Evolutionary conservation across 2,797 vertebrate genomes (phyloP).

Genomic region (Epinephelus awoara): DNA sequence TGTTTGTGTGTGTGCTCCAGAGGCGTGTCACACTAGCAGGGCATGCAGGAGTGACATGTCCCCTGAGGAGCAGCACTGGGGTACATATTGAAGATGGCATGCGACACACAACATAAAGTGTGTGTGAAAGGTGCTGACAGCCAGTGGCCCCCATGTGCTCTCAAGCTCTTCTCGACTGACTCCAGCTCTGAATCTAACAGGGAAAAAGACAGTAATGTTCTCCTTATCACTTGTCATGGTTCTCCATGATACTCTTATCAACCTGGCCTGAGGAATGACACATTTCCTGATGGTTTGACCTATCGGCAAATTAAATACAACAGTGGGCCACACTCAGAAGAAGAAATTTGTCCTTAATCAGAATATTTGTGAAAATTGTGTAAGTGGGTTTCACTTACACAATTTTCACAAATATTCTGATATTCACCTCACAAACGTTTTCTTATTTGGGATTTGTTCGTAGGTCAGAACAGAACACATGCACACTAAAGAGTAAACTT

Average conservation of each 20-base stretch:
- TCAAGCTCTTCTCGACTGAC: slow-evolving; percentile 30
- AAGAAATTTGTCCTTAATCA: too few relatives aligned
- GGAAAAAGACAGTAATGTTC: slow-evolving; percentile 13
- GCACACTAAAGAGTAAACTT: too few relatives aligned
- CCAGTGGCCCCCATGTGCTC: slow-evolving; percentile 43
- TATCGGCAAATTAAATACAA: background rate
- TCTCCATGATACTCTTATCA: slow-evolving; percentile 14
- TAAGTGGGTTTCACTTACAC: too few relatives aligned
- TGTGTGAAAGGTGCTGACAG: slow-evolving; percentile 65
- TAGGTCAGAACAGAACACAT: too few relatives aligned
- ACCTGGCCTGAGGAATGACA: slow-evolving; percentile 21
- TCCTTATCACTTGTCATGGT: slow-evolving; percentile 13
- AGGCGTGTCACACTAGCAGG: slow-evolving; percentile 45
- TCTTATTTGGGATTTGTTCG: too few relatives aligned
- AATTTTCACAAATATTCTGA: too few relatives aligned
- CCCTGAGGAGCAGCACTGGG: slow-evolving; percentile 43
- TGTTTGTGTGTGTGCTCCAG: slow-evolving; percentile 4
- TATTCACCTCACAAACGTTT: too few relatives aligned
- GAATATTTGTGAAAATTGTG: too few relatives aligned
- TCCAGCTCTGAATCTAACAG: slow-evolving; percentile 36
- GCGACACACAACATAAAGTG: slow-evolving; percentile 37
- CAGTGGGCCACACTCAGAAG: too few relatives aligned
- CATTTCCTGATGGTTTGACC: slow-evolving; percentile 4
- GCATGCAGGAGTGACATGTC: slow-evolving; percentile 48
- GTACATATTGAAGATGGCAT: slow-evolving; percentile 66